Base-by-base conservation (phyloP, 1,140 invertebrate species). In the Drosophila tsacasi region DNA sequence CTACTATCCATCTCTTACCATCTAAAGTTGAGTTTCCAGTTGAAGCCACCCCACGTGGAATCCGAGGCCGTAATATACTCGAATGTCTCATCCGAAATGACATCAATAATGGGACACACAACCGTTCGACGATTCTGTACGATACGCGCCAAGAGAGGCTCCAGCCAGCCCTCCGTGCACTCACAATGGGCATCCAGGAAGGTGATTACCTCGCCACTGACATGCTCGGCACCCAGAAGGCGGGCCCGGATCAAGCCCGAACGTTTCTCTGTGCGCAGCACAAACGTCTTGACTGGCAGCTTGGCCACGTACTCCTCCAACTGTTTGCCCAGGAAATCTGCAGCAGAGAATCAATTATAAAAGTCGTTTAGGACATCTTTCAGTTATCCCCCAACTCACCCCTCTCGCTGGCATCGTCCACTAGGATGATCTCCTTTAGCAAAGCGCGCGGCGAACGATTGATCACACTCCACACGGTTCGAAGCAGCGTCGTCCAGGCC, bases 171-270 rank as follows among this genome's bases (percentile, higher is more conserved):
- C 94, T 98, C 97, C 19, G 96, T 97, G 81, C 97, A 97, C 93
- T 99, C 98, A 94, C 98, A 99, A 94, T 99, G 98, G 10, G 98
- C 98, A 93, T 99, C 98, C 46, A 99, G 94, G 94, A 99, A 99
- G 35, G 98, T 99, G 77, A 99, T 97, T 12, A 99, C 98, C 93
- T 98, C 96, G 30, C 98, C 98, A 4, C 95, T 97, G 0, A 98
- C 98, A 91, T 97, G 96, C 90, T 97, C 97, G 35, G 98, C 98
- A 61, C 98, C 98, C 50, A 98, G 94, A 35, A 99, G 94, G 76
- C 99, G 94, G 1, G 99, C 98, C 77, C 98, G 94, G 76, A 99
- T 99, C 19, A 99, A 94, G 1, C 98, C 99, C 1, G 97, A 99
- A 65, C 98, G 95, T 91, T 97, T 97, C 81, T 96, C 96, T 0